Evolutionary conservation across 2,797 vertebrate genomes (phyloP).

Genomic region (Chaetophractus vellerosus): DNA sequence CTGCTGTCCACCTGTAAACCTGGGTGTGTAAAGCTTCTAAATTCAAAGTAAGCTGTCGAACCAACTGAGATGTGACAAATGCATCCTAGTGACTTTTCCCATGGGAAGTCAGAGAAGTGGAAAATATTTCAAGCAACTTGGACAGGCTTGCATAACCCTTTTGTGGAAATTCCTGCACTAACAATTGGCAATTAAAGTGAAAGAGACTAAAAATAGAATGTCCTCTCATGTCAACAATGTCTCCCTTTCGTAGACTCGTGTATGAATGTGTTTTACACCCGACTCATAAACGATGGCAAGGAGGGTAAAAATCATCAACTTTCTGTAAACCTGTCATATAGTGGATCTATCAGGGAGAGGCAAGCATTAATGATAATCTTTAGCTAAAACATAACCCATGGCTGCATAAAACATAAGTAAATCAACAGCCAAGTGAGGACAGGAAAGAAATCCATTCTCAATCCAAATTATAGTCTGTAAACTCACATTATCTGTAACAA

Average conservation of each 20-base stretch:
- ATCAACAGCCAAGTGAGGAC: slow-evolving; percentile 45
- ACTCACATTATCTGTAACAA: slow-evolving; percentile 48
- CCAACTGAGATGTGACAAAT: slow-evolving; percentile 81
- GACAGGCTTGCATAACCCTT: slow-evolving; percentile 86
- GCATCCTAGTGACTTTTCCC: slow-evolving; percentile 82
- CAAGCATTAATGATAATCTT: slow-evolving; percentile 15
- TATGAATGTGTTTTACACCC: slow-evolving; percentile 58
- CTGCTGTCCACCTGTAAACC: slow-evolving; percentile 24
- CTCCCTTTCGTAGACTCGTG: slow-evolving; percentile 70
- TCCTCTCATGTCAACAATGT: slow-evolving; percentile 73
- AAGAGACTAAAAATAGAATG: slow-evolving; percentile 81
- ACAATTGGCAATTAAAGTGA: slow-evolving; percentile 86
- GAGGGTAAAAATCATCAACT: slow-evolving; percentile 34
- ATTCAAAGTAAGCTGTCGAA: slow-evolving; percentile 76
- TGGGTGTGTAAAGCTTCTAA: slow-evolving; percentile 67
- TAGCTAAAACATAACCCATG: not conserved
- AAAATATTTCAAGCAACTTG: slow-evolving; percentile 88
- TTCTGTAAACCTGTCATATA: not conserved
- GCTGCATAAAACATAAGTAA: not conserved
- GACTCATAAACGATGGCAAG: slow-evolving; percentile 48
- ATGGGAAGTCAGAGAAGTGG: slow-evolving; percentile 86
- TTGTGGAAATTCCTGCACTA: slow-evolving; percentile 84
- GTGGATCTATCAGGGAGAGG: not conserved
- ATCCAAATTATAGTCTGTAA: slow-evolving; percentile 39
- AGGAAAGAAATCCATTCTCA: slow-evolving; percentile 48